Conservation (phyloP, 2,888 invertebrate genomes). For the Teleogryllus oceanicus region DNA sequence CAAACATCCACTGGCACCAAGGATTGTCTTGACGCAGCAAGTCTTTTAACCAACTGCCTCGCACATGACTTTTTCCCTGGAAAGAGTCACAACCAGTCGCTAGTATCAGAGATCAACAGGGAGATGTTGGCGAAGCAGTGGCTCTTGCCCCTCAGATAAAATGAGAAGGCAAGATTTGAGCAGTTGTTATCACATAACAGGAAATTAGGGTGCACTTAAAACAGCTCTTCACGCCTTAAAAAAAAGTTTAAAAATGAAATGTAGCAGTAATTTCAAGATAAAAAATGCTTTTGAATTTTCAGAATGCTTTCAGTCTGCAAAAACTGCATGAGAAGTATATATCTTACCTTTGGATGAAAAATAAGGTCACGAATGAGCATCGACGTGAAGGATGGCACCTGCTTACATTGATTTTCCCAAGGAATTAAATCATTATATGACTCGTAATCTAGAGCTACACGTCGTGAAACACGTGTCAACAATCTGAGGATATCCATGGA, state of each 20-base stretch:
- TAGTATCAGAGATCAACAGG: no score
- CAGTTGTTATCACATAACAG: not conserved
- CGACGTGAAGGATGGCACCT: slow-evolving; percentile 65
- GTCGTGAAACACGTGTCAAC: slow-evolving; percentile 59
- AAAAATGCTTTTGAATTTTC: no score
- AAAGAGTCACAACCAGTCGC: no score
- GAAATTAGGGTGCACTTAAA: not conserved
- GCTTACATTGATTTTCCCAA: slow-evolving; percentile 56
- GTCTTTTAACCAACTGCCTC: no score
- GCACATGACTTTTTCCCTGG: no score
- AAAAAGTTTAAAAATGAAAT: not conserved
- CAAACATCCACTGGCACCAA: no score
- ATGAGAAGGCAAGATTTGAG: no score
- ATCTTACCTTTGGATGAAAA: slow-evolving; percentile 43
- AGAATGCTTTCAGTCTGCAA: no score
- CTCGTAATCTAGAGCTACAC: slow-evolving; percentile 64
- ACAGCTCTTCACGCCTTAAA: not conserved
- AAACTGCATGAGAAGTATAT: not conserved
- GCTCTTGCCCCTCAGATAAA: no score
- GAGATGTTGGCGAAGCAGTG: no score
- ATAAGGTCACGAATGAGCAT: slow-evolving; percentile 61
- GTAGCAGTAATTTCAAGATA: no score
- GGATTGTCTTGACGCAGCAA: no score
- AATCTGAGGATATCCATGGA: slow-evolving; percentile 60
- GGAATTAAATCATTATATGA: slow-evolving; percentile 50